Base-by-base conservation (phyloP, 2,113 vertebrate species). In the Zeus faber region DNA sequence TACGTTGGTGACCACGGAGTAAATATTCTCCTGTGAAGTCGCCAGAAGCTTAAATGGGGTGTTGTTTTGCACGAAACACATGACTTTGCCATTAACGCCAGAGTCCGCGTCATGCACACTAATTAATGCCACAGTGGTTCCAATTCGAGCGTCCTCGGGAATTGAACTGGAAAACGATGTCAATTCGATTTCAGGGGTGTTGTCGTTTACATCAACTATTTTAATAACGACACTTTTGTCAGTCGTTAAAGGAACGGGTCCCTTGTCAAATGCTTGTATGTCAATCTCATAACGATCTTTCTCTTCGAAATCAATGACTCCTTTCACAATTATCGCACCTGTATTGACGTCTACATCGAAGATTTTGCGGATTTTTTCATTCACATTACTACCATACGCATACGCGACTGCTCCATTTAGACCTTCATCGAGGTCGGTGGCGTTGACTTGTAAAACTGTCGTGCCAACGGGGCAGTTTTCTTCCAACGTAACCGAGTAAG, bases 341-440 rank as follows among this genome's bases (percentile, higher is more conserved):
- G 68, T 84, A n/a, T 11, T 21, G 21, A 31, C 11, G 16, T 84
- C 54, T 0, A 89, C 67, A 0, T 67, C 58, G 53, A 90, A 89
- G 0, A 80, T 2, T 0, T 20, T 49, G 0, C 61, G 25, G 0
- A 85, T 2, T 9, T 41, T 65, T 5, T 23, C 46, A 54, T 31
- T 70, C 1, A 85, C 14, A 23, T 58, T 77, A 2, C 65, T 82
- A 0, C 81, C 58, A 14, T 88, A 87, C 0, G 82, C 71, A 16
- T 86, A 89, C n/a, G 66, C 3, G 0, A 88, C 56, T 0, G 83
- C 65, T 5, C 83, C 83, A 2, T 68, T 84, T 2, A 18, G 2
- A 1, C 81, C 84, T 1, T 80, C 71, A 51, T 89, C 88, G 7
- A 65, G 52, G 62, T 89, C 88, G 0, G 73, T 83, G 5, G 87